Evolutionary conservation across 1,140 invertebrate genomes (phyloP).

Genomic region (Bombus superbus): DNA sequence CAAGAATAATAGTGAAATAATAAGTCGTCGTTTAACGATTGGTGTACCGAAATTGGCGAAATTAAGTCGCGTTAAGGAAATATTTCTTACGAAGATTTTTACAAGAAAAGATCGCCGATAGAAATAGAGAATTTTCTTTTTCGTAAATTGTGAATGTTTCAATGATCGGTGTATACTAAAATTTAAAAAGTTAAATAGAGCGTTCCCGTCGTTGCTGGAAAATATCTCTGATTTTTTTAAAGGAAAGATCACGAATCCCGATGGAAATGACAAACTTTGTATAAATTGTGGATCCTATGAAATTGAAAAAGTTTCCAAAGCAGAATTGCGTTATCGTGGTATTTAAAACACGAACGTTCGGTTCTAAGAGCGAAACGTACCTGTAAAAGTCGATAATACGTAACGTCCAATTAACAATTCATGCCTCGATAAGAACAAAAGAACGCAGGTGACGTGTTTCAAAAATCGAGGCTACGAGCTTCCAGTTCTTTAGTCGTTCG

Average conservation of each 20-base stretch:
- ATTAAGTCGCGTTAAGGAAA: not conserved
- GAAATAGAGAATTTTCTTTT: not conserved
- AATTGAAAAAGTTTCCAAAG: not conserved
- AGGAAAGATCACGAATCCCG: not conserved
- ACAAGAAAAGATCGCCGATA: not conserved
- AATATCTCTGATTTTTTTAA: not conserved
- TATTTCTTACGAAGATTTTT: not conserved
- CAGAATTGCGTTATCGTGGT: not conserved
- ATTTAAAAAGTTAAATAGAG: too few species aligned
- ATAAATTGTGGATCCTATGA: not conserved
- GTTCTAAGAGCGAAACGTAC: not conserved
- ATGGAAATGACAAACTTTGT: not conserved
- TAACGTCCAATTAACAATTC: conserved; percentile 34
- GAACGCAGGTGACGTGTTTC: not conserved
- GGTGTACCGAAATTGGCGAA: not conserved
- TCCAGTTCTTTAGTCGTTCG: not conserved
- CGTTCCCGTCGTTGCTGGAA: too few species aligned
- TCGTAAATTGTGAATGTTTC: not conserved
- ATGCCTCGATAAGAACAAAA: conserved; percentile 9
- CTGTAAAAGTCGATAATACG: conserved; percentile 1
- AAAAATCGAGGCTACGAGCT: not conserved
- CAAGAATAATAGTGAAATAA: not conserved
- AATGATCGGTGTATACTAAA: too few species aligned
- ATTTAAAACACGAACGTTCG: not conserved
- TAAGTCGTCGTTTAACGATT: not conserved